phyloP scores from a whole-genome alignment of 2,113 vertebrate genomes.

The Lepisosteus oculatus region DNA sequence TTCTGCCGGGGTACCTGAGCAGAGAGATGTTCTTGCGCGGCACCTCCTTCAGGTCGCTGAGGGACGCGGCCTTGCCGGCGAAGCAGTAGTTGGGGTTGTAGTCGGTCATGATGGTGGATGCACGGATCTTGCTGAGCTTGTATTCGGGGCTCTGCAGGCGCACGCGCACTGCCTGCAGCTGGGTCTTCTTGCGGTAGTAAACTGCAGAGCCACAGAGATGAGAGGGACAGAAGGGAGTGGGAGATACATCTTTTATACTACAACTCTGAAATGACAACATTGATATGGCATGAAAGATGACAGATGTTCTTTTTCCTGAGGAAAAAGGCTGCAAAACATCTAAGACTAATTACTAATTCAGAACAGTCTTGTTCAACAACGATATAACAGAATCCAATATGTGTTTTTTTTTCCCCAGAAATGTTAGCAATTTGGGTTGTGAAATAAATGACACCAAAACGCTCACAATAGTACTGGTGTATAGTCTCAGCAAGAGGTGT shows the following conservation, averaged over 20 bases:
- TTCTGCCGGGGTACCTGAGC: conserved; percentile 65
- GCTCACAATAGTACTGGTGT: too few species aligned
- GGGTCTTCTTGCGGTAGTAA: conserved; percentile 81
- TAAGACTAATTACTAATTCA: too few species aligned
- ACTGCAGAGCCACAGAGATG: conserved; percentile 52
- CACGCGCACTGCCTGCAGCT: conserved; percentile 67
- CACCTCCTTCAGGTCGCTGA: conserved; percentile 82
- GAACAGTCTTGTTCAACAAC: too few species aligned
- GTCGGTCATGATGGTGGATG: conserved; percentile 85
- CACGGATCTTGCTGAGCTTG: conserved; percentile 84
- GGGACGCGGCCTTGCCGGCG: conserved; percentile 71
- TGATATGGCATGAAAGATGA: too few species aligned
- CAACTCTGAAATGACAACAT: too few species aligned
- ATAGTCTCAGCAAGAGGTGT: too few species aligned
- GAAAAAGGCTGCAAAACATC: too few species aligned
- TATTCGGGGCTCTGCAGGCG: conserved; percentile 80
- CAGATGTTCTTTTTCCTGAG: too few species aligned
- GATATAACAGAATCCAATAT: too few species aligned
- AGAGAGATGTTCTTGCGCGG: conserved; percentile 85
- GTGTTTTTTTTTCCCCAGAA: too few species aligned
- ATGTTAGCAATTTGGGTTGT: too few species aligned
- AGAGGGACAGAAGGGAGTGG: conserved; percentile 14
- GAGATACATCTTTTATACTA: background rate
- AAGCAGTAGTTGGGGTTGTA: conserved; percentile 94
- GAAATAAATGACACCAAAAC: too few species aligned